Evolutionary conservation across 2,797 vertebrate species (phyloP).

Genomic region (Thripadectes ignobilis): DNA sequence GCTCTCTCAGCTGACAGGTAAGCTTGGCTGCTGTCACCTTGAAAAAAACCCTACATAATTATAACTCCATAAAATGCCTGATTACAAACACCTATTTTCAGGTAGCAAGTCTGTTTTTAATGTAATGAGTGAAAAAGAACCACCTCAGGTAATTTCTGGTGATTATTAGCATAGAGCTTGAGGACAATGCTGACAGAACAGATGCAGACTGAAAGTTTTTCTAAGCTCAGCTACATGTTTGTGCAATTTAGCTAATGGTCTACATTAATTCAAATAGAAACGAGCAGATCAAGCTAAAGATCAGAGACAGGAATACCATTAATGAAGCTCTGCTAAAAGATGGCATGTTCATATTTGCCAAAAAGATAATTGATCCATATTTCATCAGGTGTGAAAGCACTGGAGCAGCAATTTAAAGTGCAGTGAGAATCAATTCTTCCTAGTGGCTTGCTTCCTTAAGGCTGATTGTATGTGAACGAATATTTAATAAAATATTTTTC

Average conservation of each 20-base stretch:
- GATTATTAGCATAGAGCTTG: neutral
- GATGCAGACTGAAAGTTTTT: neutral
- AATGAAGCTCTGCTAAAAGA: neutral
- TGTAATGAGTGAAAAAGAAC: neutral
- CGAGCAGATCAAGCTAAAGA: neutral
- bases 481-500: neutral
- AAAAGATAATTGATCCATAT: neutral
- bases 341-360: neutral
- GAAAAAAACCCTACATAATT: neutral
- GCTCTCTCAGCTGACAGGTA: constrained; percentile 97
- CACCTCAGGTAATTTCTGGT: neutral
- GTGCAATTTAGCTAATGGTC: neutral
- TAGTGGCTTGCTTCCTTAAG: neutral
- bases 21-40: constrained; percentile 23
- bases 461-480: neutral
- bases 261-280: neutral
- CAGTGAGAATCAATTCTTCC: constrained; percentile 26
- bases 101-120: neutral
- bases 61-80: neutral
- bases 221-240: neutral
- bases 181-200: neutral
- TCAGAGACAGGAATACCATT: neutral
- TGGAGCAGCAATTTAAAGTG: neutral
- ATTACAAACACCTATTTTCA: neutral
- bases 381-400: neutral